phyloP scores from a whole-genome alignment of 1,140 invertebrate genomes.

The Drosophila kurseongensis region DNA sequence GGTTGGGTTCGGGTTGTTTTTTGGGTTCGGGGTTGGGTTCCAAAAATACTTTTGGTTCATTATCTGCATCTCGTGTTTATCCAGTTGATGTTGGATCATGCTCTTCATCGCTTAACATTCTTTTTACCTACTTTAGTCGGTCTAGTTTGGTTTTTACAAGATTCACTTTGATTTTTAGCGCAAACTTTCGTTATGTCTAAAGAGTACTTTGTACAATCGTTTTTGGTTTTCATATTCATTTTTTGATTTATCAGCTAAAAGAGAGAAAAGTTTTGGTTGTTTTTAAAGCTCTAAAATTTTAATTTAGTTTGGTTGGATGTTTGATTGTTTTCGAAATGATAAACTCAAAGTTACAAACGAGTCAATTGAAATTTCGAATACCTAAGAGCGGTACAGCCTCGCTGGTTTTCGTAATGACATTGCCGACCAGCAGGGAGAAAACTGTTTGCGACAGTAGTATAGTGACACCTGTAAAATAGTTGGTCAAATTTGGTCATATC shows the following conservation, averaged over 20 bases:
- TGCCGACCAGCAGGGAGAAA: slow-evolving; percentile 98
- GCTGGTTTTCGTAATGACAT: slow-evolving; percentile 98
- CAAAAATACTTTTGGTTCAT: slow-evolving; percentile 38
- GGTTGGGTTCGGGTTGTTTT: slow-evolving; percentile 23
- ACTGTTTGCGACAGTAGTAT: slow-evolving; percentile 99
- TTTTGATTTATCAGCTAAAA: slow-evolving; percentile 72
- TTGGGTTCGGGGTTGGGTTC: slow-evolving; percentile 34
- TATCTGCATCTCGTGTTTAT: slow-evolving; percentile 44
- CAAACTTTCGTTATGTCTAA: slow-evolving; percentile 47
- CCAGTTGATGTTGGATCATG: slow-evolving; percentile 66
- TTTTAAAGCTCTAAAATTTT: slow-evolving; percentile 57
- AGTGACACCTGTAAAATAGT: slow-evolving; percentile 94
- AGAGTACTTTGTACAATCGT: slow-evolving; percentile 70
- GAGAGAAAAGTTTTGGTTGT: slow-evolving; percentile 59
- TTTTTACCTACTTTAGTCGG: slow-evolving; percentile 73
- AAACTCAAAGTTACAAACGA: slow-evolving; percentile 57
- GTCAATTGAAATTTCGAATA: slow-evolving; percentile 83
- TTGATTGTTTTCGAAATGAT: slow-evolving; percentile 51
- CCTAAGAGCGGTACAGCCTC: slow-evolving; percentile 99
- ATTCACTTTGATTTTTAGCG: slow-evolving; percentile 59
- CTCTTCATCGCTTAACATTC: slow-evolving; percentile 56
- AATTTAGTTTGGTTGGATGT: slow-evolving; percentile 45
- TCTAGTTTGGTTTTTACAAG: slow-evolving; percentile 69
- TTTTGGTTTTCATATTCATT: slow-evolving; percentile 32
- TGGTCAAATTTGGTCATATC: slow-evolving; percentile 55